Evolutionary conservation across 2,797 vertebrate species (phyloP).

Genomic region (Argya squamiceps): DNA sequence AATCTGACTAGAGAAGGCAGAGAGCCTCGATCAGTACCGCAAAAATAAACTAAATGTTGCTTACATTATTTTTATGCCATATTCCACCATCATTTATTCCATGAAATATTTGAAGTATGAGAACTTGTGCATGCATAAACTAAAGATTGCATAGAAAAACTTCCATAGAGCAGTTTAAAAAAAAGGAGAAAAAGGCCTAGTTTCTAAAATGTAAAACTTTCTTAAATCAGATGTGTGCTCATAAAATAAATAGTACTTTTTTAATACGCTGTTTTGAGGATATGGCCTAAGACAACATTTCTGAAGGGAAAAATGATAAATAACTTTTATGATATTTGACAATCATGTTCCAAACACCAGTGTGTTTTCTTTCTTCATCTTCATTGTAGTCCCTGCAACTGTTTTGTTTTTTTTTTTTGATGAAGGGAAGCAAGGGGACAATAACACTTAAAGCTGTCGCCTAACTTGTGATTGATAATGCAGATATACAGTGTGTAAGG

Average conservation of each 20-base stretch:
- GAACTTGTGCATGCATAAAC: background rate
- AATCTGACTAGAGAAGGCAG: background rate
- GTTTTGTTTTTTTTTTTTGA: background rate
- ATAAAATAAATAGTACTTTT: background rate
- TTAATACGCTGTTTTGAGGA: background rate
- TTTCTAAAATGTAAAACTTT: background rate
- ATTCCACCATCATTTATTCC: background rate
- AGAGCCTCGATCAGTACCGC: background rate
- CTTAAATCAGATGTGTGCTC: rapidly evolving
- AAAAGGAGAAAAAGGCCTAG: background rate
- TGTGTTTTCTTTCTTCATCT: background rate
- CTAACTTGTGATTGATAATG: background rate
- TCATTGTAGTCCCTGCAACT: background rate
- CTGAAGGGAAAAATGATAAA: background rate
- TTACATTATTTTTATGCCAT: background rate
- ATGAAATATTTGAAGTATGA: background rate
- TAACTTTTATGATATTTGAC: background rate
- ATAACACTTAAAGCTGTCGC: background rate
- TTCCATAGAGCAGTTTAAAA: background rate
- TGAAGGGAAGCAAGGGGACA: background rate
- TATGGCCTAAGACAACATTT: background rate
- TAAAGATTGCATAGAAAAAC: background rate
- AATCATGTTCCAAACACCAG: background rate
- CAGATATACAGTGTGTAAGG: background rate
- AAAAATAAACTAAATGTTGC: background rate